Percentiles rank a stretch among this genome's conserved stretches.
Evolutionary conservation across 2,113 vertebrate species (phyloP).

Genomic region (Centropus unirufus): DNA sequence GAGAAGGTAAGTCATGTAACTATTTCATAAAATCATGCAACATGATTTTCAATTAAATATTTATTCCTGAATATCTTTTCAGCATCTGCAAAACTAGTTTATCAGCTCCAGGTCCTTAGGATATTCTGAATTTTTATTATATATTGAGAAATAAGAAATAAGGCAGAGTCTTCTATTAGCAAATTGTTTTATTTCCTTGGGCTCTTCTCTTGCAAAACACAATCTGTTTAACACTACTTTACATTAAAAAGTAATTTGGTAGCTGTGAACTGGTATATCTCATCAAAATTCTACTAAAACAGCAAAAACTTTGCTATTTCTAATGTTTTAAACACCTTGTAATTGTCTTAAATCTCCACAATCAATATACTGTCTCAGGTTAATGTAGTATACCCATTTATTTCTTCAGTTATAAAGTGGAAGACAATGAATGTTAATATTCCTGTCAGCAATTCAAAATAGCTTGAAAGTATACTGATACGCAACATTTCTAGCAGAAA

Average conservation of each 20-base stretch:
- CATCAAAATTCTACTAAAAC: background rate
- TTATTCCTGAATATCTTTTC: background rate
- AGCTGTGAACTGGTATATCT: background rate
- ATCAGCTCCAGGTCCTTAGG: background rate
- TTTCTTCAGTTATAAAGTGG: background rate
- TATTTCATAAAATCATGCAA: background rate
- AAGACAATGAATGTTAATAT: slow-evolving; percentile 21
- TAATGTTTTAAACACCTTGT: slow-evolving; percentile 10
- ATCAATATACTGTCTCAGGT: slow-evolving; percentile 2
- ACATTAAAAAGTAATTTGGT: slow-evolving; percentile 1
- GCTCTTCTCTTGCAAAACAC: slow-evolving; percentile 16
- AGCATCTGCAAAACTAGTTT: background rate
- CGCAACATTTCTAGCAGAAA: background rate
- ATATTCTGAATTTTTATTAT: background rate
- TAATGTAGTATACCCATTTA: background rate
- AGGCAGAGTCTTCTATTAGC: background rate
- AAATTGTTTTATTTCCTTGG: background rate
- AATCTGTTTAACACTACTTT: slow-evolving; percentile 5
- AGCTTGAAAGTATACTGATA: background rate
- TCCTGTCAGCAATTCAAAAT: background rate
- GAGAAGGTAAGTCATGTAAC: background rate
- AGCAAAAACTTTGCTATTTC: background rate
- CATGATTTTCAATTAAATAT: background rate
- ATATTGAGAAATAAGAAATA: background rate
- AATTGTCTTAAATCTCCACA: slow-evolving; percentile 19